Conservation (phyloP, 2,113 vertebrate genomes). For the Tonatia bakeri region DNA sequence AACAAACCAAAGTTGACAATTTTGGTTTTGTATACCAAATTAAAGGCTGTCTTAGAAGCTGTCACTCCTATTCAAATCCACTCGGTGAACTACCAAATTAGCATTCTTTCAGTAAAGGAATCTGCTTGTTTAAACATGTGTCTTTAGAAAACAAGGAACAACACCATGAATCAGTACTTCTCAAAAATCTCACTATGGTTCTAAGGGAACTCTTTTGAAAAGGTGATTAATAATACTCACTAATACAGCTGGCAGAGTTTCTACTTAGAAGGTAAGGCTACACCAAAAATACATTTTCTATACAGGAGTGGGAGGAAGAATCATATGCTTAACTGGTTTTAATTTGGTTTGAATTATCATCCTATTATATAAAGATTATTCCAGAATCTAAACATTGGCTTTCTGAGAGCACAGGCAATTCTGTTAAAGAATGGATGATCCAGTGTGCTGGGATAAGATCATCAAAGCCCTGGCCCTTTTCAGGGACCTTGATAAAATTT, state of each 20-base stretch:
- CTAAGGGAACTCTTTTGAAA: conserved; percentile 54
- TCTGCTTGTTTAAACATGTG: conserved; percentile 81
- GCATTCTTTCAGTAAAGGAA: conserved; percentile 80
- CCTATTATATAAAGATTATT: conserved; percentile 61
- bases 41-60: conserved; percentile 86
- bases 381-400: conserved; percentile 54
- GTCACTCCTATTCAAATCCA: conserved; percentile 82
- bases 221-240: conserved; percentile 67
- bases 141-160: conserved; percentile 80
- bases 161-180: conserved; percentile 74
- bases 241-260: conserved; percentile 59
- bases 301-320: conserved; percentile 62
- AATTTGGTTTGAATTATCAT: conserved; percentile 72
- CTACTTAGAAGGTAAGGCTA: conserved; percentile 62
- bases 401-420: conserved; percentile 31
- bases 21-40: conserved; percentile 87
- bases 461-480: conserved; percentile 24
- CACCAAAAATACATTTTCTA: conserved; percentile 57
- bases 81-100: conserved; percentile 82
- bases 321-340: conserved; percentile 57
- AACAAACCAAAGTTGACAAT: conserved; percentile 83
- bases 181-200: conserved; percentile 70
- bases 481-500: not conserved
- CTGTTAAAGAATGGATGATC: conserved; percentile 34
- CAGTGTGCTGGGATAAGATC: not conserved